Conservation (phyloP, 2,888 invertebrate genomes). For the Bhutanitis thaidina region DNA sequence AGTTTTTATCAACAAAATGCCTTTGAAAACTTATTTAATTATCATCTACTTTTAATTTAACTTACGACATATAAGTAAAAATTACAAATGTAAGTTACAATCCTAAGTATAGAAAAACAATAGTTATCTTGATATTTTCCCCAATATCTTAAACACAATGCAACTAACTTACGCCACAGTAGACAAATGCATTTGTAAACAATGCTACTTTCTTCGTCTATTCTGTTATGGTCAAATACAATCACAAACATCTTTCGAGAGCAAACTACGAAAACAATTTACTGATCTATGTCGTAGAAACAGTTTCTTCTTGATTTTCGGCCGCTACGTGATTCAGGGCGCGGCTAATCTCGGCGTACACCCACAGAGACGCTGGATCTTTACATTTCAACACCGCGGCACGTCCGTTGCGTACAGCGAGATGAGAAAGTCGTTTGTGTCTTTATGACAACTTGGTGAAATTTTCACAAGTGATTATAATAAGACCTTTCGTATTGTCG, state of each 20-base stretch:
- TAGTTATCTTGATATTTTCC: too few relatives aligned
- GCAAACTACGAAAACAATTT: slow-evolving; percentile 32
- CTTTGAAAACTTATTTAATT: too few relatives aligned
- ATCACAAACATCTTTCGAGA: slow-evolving; percentile 27
- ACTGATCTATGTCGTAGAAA: slow-evolving; percentile 29
- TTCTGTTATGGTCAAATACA: slow-evolving; percentile 3
- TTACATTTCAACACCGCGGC: slow-evolving; percentile 17
- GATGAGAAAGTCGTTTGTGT: slow-evolving; percentile 19
- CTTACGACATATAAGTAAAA: too few relatives aligned
- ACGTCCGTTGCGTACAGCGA: slow-evolving; percentile 15
- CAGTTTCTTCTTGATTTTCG: slow-evolving; percentile 37
- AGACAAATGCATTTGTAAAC: neutral
- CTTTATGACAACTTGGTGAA: slow-evolving; percentile 21
- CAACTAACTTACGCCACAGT: neutral
- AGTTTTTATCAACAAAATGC: too few relatives aligned
- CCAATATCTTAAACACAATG: too few relatives aligned
- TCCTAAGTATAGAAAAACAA: too few relatives aligned
- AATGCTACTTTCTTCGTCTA: neutral
- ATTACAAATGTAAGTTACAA: too few relatives aligned
- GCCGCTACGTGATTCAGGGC: slow-evolving; percentile 45
- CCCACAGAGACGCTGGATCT: slow-evolving; percentile 33
- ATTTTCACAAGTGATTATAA: slow-evolving; percentile 22
- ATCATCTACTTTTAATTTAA: too few relatives aligned
- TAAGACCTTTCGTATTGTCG: slow-evolving; percentile 19
- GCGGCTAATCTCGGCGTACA: slow-evolving; percentile 49